Evolutionary conservation across 2,113 vertebrate species (phyloP).

Genomic region (Phainopepla nitens): DNA sequence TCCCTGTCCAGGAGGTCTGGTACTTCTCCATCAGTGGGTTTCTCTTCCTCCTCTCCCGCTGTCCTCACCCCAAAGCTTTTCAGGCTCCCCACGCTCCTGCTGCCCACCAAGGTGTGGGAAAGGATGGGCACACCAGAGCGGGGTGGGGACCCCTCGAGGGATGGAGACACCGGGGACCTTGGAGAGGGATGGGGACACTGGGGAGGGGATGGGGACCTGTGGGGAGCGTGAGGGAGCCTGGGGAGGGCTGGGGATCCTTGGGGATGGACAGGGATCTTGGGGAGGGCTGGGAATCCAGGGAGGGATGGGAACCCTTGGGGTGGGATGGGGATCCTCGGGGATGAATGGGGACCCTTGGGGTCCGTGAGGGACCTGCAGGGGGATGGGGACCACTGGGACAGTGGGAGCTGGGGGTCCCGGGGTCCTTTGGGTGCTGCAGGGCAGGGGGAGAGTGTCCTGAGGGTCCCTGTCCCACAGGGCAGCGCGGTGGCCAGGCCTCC

Average conservation of each 20-base stretch:
- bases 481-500: fast-evolving
- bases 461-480: neutral
- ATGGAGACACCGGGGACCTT: fast-evolving
- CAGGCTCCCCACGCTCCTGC: slow-evolving; percentile 84
- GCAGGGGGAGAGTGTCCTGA: neutral
- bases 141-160: neutral
- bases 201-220: too few relatives aligned
- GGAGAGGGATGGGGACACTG: fast-evolving
- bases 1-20: slow-evolving; percentile 76
- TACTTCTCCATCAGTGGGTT: slow-evolving; percentile 89
- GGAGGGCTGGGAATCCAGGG: neutral
- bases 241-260: too few relatives aligned
- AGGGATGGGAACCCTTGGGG: neutral
- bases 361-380: too few relatives aligned
- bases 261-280: neutral
- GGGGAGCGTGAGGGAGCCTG: neutral
- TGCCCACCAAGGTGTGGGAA: slow-evolving; percentile 84
- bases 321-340: neutral
- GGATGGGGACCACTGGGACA: too few relatives aligned
- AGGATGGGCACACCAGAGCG: too few relatives aligned
- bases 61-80: slow-evolving; percentile 91
- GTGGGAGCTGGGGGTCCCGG: neutral
- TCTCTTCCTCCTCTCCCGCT: slow-evolving; percentile 87
- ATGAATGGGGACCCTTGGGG: neutral
- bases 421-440: neutral